Conservation (phyloP, 2,113 vertebrate species). For the Abramis brama region DNA sequence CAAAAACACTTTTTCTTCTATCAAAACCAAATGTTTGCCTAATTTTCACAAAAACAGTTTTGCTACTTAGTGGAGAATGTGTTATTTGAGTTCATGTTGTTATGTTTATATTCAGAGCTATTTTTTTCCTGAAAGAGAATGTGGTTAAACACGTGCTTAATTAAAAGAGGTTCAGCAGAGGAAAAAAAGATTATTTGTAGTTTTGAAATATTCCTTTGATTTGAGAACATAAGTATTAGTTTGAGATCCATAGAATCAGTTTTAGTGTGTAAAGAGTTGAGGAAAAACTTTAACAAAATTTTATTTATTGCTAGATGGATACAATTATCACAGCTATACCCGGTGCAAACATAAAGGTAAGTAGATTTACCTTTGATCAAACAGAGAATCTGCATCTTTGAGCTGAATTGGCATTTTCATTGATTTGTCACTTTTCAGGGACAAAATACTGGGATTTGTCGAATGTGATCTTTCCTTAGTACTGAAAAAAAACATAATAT, state of each 20-base stretch:
- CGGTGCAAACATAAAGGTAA: neutral
- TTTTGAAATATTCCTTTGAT: neutral
- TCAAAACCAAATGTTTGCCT: neutral
- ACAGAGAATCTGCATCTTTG: neutral
- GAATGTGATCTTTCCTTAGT: neutral
- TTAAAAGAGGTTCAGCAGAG: neutral
- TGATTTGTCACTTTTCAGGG: slow-evolving; percentile 11
- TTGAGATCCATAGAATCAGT: neutral
- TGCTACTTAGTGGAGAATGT: neutral
- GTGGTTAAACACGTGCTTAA: neutral
- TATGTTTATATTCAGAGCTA: neutral
- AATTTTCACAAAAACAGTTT: neutral
- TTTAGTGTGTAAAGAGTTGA: neutral
- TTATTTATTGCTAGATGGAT: too few species aligned
- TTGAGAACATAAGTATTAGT: neutral
- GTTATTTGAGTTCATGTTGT: neutral
- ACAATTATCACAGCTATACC: neutral
- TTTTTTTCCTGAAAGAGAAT: neutral
- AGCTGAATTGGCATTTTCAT: slow-evolving; percentile 19
- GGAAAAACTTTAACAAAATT: neutral
- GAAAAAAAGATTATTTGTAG: neutral
- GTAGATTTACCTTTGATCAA: neutral
- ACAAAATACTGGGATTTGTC: neutral
- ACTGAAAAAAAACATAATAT: neutral
- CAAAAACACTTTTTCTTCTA: neutral